Base-by-base conservation (phyloP, 1,140 invertebrate species). In the Druon quercuslanigerum region DNA sequence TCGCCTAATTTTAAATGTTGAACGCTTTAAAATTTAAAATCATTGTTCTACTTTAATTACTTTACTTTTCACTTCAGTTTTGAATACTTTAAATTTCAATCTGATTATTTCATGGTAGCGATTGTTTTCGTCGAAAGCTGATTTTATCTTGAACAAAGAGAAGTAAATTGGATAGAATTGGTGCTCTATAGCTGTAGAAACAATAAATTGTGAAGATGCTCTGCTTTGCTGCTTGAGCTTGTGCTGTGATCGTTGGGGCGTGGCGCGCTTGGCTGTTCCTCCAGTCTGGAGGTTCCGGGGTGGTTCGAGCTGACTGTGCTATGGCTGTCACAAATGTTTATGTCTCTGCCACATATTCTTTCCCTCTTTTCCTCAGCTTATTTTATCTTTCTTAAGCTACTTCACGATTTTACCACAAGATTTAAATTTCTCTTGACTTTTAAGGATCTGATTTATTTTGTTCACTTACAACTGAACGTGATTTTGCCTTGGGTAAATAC, bases 281-380 rank as follows among this genome's bases (percentile, higher is more conserved):
- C 50, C 71, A 54, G 60, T 19, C 72, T 54, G 17, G 20, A 73
- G 74, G 56, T 73, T 78, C 60, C 25, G 51, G 74, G 66, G 52
- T 80, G 73, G 76, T 79, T 80, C 46, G 75, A 75, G 76, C 74
- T 77, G 77, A 82, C 77, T 80, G 33, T 56, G 74, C 78, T 72
- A 19, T 19, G 70, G 71, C 19, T 17, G 51, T 71, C 79, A 46
- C 70, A 19, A 56, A 82, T 86, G 72, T 86, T 84, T 85, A 84
- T 83, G 71, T 75, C 79, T 72, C 66, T 70, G 46, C 50, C 60
- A 66, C 60, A 25, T n/a, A 66, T 40, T 66, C 13, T 54, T 50
- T 75, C 51, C 60, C 17, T 14, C 50, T 71, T 25, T 60, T 70
- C 71, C 76, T 14, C 20, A 60, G 40, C 40, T 46, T 54, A n/a